Percentiles rank a stretch among this genome's conserved stretches.
phyloP scores from a whole-genome alignment of 2,797 vertebrate genomes.

The Xenops minutus region DNA sequence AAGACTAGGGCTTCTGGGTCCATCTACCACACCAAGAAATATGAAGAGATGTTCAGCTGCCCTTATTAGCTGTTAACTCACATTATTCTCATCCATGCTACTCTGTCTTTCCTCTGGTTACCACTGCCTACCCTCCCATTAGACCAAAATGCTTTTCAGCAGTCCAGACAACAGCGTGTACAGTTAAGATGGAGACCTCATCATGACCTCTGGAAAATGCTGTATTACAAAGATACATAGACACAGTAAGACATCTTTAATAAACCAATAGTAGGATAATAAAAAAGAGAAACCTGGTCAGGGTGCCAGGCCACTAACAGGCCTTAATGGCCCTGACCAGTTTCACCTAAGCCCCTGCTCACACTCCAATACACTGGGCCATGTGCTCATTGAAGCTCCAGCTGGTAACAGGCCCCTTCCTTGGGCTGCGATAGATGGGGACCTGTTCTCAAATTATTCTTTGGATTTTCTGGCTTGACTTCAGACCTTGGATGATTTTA shows the following conservation, averaged over 20 bases:
- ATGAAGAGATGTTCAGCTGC: background rate
- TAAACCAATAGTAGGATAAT: background rate
- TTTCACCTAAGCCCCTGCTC: background rate
- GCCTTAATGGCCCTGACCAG: background rate
- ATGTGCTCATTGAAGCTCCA: background rate
- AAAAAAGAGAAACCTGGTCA: background rate
- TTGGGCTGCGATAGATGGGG: background rate
- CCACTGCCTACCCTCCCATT: background rate
- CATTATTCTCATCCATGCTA: background rate
- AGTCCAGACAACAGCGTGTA: background rate
- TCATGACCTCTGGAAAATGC: background rate
- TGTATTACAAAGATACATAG: background rate
- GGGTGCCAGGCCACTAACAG: too few species aligned
- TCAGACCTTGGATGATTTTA: background rate
- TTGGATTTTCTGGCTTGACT: background rate
- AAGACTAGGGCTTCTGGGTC: background rate
- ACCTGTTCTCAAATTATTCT: accelerated
- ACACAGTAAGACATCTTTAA: background rate
- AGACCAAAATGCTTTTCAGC: background rate
- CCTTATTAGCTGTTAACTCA: background rate
- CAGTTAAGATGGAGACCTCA: background rate
- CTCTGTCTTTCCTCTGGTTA: background rate
- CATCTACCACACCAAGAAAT: background rate
- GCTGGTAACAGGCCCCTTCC: accelerated
- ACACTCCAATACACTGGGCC: background rate